Conservation (phyloP, 2,888 invertebrate genomes). For the Dolichomitus sp. region DNA sequence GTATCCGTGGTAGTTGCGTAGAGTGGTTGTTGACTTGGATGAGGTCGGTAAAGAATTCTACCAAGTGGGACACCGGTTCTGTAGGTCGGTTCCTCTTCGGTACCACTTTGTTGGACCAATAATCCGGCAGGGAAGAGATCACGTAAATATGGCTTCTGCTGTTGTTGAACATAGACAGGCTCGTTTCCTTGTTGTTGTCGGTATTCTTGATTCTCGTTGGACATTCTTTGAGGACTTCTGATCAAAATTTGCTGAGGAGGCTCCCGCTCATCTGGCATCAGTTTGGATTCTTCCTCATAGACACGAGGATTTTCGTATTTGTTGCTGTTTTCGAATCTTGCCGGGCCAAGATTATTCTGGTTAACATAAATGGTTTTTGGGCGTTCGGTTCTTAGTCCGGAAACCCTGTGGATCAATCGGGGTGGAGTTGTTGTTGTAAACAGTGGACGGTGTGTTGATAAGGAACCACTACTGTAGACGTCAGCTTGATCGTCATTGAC, state of each 20-base stretch:
- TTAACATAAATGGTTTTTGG: slow-evolving; percentile 77
- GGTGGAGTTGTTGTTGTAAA: slow-evolving; percentile 90
- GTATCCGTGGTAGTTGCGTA: slow-evolving; percentile 77
- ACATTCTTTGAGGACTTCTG: slow-evolving; percentile 70
- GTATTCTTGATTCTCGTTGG: slow-evolving; percentile 76
- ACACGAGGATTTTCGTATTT: slow-evolving; percentile 76
- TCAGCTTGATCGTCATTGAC: slow-evolving; percentile 90
- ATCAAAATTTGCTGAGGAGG: slow-evolving; percentile 78
- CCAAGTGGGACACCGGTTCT: slow-evolving; percentile 74
- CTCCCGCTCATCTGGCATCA: slow-evolving; percentile 77
- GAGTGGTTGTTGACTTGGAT: slow-evolving; percentile 75
- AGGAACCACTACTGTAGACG: slow-evolving; percentile 89
- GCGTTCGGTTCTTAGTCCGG: slow-evolving; percentile 75
- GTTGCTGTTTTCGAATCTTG: slow-evolving; percentile 77
- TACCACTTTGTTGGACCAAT: slow-evolving; percentile 74
- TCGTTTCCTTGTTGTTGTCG: slow-evolving; percentile 76
- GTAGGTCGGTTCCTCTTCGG: slow-evolving; percentile 78
- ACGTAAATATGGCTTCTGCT: slow-evolving; percentile 77
- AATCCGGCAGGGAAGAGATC: slow-evolving; percentile 78
- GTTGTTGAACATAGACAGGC: slow-evolving; percentile 79
- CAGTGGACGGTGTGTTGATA: slow-evolving; percentile 90
- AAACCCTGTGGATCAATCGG: slow-evolving; percentile 86
- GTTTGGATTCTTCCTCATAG: slow-evolving; percentile 79
- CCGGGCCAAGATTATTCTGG: slow-evolving; percentile 77
- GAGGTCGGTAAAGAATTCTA: slow-evolving; percentile 76